These are phyloP conservation scores for Danaus plexippus DNA, from an alignment of 1,140 invertebrate species.

Conservation along the genomic window DNA sequence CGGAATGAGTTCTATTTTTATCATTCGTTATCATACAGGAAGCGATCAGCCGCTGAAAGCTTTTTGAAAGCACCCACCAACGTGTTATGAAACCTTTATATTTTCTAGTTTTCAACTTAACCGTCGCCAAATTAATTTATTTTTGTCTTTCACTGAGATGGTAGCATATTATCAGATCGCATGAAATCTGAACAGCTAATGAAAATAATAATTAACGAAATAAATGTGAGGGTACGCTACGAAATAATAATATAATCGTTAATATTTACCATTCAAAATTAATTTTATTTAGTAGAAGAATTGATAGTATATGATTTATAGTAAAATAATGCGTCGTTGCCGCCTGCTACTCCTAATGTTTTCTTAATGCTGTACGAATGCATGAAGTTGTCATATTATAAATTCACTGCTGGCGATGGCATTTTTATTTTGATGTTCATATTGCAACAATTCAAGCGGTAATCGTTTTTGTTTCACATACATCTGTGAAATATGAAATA, in stretches of 20 bases:
- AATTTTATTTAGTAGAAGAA: conserved; percentile 22
- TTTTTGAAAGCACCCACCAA: conserved; percentile 61
- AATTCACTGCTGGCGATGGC: conserved; percentile 38
- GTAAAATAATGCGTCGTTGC: conserved; percentile 54
- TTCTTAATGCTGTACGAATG: conserved; percentile 52
- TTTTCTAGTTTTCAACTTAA: conserved; percentile 31
- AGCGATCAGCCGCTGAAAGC: conserved; percentile 56
- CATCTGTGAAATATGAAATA: conserved; percentile 20
- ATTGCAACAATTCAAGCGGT: conserved; percentile 17
- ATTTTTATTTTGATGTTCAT: conserved; percentile 25
- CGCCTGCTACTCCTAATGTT: conserved; percentile 52
- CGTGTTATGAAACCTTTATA: conserved; percentile 51
- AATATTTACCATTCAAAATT: background rate
- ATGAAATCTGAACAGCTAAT: too few species aligned
- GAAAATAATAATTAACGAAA: too few species aligned
- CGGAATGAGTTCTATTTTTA: conserved; percentile 4
- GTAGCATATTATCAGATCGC: too few species aligned
- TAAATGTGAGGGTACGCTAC: too few species aligned
- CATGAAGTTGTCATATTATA: conserved; percentile 59
- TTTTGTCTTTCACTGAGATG: too few species aligned
- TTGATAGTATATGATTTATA: conserved; percentile 43
- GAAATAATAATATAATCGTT: too few species aligned
- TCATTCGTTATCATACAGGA: conserved; percentile 40
- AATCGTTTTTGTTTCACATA: conserved; percentile 21
- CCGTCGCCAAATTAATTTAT: background rate